phyloP scores from a whole-genome alignment of 2,113 vertebrate genomes.

The Synodontis membranacea region DNA sequence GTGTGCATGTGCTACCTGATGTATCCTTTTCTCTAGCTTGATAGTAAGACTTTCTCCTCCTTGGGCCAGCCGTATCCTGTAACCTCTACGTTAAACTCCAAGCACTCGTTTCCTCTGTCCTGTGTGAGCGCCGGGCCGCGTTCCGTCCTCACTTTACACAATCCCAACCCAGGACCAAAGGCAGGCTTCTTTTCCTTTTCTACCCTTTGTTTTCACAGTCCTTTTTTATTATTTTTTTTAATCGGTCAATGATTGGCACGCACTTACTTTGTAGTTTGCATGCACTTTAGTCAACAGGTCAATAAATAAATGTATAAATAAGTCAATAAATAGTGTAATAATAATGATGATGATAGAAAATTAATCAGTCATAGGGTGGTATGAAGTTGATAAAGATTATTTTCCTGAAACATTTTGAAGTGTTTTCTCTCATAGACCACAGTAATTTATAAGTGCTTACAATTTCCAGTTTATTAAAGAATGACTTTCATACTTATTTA shows the following conservation, averaged over 20 bases:
- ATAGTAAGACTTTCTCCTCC: conserved; percentile 67
- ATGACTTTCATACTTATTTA: neutral
- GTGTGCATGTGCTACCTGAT: neutral
- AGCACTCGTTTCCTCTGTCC: conserved; percentile 63
- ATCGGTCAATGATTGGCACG: neutral
- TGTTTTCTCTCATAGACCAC: neutral
- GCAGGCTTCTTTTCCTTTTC: conserved; percentile 50
- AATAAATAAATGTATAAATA: no score
- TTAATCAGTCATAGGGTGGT: neutral
- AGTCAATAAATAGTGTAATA: neutral
- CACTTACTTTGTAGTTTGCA: neutral
- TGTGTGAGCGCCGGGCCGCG: conserved; percentile 52
- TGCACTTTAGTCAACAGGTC: neutral
- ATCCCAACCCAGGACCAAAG: conserved; percentile 70
- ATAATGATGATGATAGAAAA: neutral
- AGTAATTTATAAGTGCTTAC: no score
- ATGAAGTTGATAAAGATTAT: neutral
- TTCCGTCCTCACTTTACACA: conserved; percentile 47
- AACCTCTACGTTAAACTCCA: conserved; percentile 74
- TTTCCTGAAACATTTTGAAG: neutral
- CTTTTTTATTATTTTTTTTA: no score
- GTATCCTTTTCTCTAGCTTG: conserved; percentile 63
- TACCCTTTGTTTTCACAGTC: neutral
- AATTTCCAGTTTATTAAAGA: neutral
- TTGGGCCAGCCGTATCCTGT: conserved; percentile 70